Evolutionary conservation across 2,888 invertebrate species (phyloP).

Genomic region (Anagyrus pseudococci): DNA sequence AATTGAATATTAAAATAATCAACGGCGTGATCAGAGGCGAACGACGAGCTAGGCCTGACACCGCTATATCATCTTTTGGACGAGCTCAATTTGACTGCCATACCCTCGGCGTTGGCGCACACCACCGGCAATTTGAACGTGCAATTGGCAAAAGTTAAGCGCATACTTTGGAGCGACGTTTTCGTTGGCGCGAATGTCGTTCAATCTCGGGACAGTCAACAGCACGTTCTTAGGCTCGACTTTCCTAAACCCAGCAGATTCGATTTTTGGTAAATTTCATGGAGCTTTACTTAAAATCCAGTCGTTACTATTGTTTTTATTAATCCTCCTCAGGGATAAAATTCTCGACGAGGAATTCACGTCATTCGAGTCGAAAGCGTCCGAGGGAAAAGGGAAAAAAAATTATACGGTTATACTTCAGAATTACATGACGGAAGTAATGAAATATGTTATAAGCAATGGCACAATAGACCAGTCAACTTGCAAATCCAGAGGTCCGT

Average conservation of each 20-base stretch:
- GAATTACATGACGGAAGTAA: slow-evolving; percentile 52
- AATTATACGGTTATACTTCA: too few species aligned
- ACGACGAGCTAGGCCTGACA: slow-evolving; percentile 69
- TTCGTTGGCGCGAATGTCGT: slow-evolving; percentile 78
- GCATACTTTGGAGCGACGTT: slow-evolving; percentile 72
- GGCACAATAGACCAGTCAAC: slow-evolving; percentile 47
- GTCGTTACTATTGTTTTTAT: too few species aligned
- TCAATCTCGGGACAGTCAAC: slow-evolving; percentile 74
- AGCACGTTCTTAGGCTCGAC: slow-evolving; percentile 75
- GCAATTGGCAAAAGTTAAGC: slow-evolving; percentile 71
- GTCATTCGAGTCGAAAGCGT: slow-evolving; percentile 52
- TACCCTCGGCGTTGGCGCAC: slow-evolving; percentile 69
- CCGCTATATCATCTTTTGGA: slow-evolving; percentile 70
- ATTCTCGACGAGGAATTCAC: slow-evolving; percentile 57
- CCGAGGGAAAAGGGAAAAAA: slow-evolving; percentile 49
- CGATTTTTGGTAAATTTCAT: too few species aligned
- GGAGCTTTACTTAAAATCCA: too few species aligned
- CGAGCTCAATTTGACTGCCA: slow-evolving; percentile 67
- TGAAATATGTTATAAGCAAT: slow-evolving; percentile 54
- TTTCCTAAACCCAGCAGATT: slow-evolving; percentile 71
- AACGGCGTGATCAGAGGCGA: too few species aligned
- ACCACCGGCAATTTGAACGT: slow-evolving; percentile 65
- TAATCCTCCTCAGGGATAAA: slow-evolving; percentile 61
- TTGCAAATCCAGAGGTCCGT: slow-evolving; percentile 46
- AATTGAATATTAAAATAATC: too few species aligned